These are phyloP conservation scores for Poicephalus gulielmi DNA, from an alignment of 2,113 vertebrate genomes.

Conservation along the genomic window DNA sequence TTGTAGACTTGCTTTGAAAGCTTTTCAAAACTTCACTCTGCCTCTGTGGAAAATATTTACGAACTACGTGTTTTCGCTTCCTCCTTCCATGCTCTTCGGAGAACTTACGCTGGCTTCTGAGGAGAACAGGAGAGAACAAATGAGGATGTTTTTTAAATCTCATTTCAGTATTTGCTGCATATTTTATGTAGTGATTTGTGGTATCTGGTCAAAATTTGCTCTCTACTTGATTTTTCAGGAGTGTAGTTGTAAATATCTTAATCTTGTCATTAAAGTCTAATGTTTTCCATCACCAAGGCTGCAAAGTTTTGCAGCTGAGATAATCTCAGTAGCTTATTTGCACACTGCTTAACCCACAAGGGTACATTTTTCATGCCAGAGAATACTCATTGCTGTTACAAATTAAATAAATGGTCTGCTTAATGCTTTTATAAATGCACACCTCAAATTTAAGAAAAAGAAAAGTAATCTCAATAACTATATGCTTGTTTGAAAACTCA, in stretches of 20 bases:
- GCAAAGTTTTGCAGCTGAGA: not conserved
- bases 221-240: not conserved
- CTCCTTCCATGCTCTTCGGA: conserved; percentile 17
- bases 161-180: conserved; percentile 16
- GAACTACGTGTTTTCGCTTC: not conserved
- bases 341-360: not conserved
- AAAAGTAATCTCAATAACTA: not conserved
- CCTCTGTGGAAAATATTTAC: not conserved
- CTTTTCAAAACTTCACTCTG: not conserved
- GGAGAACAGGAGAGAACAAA: conserved; percentile 29
- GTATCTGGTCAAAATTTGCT: conserved; percentile 17
- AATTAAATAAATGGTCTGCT: conserved; percentile 4
- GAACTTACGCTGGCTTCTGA: not conserved
- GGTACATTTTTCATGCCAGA: conserved; percentile 17
- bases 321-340: not conserved
- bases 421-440: conserved; percentile 8
- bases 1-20: not conserved
- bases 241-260: conserved; percentile 28
- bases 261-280: conserved; percentile 10
- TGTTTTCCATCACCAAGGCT: not conserved
- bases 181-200: conserved; percentile 16
- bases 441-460: not conserved
- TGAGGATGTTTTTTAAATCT: conserved; percentile 34
- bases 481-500: not conserved
- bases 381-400: not conserved